Evolutionary conservation across 1,140 invertebrate species (phyloP), one percentile per base, ranked within the genome.

Genomic region (Saccostrea echinata): DNA sequence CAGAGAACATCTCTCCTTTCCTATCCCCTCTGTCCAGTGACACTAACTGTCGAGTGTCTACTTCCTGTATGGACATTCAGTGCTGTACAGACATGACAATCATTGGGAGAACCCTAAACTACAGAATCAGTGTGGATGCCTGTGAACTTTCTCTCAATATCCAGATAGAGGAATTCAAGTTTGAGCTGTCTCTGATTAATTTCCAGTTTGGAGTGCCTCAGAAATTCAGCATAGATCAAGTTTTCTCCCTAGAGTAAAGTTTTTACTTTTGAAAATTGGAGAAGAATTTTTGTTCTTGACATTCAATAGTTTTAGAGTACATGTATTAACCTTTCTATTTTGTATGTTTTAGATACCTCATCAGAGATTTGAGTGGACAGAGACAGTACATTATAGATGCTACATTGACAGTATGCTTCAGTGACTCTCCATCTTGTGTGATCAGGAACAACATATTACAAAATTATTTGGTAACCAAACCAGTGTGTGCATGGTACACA

Each of bases 81-180:
- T 92, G 90, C 53, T 92, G 91, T 87, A 35, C 89, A n/a, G 27
- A 84, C 27, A 71, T 92, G 1, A 16, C 87, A 21, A 71, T 91
- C 35, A 68, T 92, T 43, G 61, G 85, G 33, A 89, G 85, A 55
- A 86, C 84, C 1, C 83, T 91, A 21, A 57, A 85, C 27, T 83
- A 84, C 51, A 86, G 84, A 61, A 76, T 91, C 11, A 71, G 88
- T 57, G 27, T 92, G 9, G 85, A 92, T 51, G 55, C 89, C 9
- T 92, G 91, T 68, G 80, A 52, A 6, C 85, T 85, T 24, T 86
- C 68, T 51, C 43, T 92, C 9, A 87, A 52, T 13, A 68, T 90
- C 9, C 86, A 88, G 30, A 91, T 92, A 86, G 91, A 91, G 51
- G 88, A 86, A 16, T 88, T 88, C 84, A 21, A 61, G 57, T 71